phyloP scores from a whole-genome alignment of 2,113 vertebrate genomes.

The Odobenus rosmarus region DNA sequence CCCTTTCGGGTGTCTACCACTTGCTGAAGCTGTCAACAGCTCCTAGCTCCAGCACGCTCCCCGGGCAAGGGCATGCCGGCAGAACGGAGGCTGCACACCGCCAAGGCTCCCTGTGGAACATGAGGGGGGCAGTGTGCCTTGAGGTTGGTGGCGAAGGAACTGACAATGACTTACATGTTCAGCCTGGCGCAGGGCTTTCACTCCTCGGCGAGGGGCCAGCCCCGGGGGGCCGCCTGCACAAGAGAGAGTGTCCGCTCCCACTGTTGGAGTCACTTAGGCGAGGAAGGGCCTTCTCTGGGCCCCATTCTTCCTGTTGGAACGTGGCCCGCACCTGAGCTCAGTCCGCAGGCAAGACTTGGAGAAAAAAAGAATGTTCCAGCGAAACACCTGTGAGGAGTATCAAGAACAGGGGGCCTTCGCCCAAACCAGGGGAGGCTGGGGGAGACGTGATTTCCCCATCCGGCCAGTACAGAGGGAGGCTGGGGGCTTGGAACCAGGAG shows the following conservation, averaged over 20 bases:
- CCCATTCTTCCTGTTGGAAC: not conserved
- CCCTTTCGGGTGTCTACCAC: not conserved
- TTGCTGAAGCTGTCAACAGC: not conserved
- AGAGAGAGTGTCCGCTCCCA: not conserved
- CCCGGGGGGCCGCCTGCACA: not conserved
- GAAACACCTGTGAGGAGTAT: not conserved
- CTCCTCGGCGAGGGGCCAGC: not conserved
- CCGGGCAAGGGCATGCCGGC: not conserved
- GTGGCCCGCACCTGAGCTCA: not conserved
- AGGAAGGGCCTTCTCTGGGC: not conserved
- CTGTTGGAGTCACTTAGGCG: no score
- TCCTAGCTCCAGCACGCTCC: not conserved
- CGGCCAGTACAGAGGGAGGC: no score
- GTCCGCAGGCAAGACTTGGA: not conserved
- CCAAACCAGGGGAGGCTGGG: not conserved
- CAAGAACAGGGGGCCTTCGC: not conserved
- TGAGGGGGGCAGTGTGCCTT: accelerated
- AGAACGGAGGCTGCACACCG: not conserved
- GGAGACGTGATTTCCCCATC: not conserved
- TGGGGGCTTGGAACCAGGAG: not conserved
- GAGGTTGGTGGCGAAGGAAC: not conserved
- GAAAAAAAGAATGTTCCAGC: not conserved
- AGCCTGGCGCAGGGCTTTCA: not conserved
- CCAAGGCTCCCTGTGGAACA: not conserved
- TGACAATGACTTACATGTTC: accelerated